These are phyloP conservation scores for Scrobipalpa costella DNA, from an alignment of 2,888 invertebrate species.

Conservation along the genomic window DNA sequence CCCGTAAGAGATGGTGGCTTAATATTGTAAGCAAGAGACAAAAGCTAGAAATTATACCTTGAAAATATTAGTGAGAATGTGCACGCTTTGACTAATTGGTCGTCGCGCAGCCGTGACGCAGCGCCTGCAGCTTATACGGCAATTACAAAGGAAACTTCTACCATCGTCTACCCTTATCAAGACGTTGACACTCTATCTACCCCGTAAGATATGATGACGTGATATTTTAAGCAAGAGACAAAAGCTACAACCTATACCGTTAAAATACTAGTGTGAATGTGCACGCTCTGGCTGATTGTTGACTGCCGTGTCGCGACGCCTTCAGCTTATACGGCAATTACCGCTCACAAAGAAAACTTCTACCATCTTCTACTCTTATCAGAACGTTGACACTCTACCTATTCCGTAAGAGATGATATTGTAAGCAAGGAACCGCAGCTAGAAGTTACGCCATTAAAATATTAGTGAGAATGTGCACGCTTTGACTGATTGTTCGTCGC, in stretches of 20 bases:
- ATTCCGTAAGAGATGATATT: neutral
- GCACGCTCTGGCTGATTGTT: neutral
- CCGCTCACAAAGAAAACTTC: no score
- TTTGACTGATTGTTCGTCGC: neutral
- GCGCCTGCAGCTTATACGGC: neutral
- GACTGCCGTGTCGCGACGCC: neutral
- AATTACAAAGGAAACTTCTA: neutral
- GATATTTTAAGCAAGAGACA: neutral
- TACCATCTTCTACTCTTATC: neutral
- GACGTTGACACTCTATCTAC: no score
- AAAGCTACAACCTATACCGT: neutral
- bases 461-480: neutral
- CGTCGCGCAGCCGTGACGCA: neutral
- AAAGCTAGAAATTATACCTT: neutral
- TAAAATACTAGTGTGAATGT: slow-evolving; percentile 1
- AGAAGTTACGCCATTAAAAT: slow-evolving; percentile 10
- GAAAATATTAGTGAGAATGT: slow-evolving; percentile 4
- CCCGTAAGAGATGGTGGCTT: neutral
- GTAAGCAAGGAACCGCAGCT: neutral
- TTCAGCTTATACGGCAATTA: no score
- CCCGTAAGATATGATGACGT: neutral
- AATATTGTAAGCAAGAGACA: neutral
- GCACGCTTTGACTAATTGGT: neutral
- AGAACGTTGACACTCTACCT: no score
- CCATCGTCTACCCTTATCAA: neutral